Evolutionary conservation across 2,797 vertebrate genomes (phyloP).

Genomic region (Astyanax mexicanus): DNA sequence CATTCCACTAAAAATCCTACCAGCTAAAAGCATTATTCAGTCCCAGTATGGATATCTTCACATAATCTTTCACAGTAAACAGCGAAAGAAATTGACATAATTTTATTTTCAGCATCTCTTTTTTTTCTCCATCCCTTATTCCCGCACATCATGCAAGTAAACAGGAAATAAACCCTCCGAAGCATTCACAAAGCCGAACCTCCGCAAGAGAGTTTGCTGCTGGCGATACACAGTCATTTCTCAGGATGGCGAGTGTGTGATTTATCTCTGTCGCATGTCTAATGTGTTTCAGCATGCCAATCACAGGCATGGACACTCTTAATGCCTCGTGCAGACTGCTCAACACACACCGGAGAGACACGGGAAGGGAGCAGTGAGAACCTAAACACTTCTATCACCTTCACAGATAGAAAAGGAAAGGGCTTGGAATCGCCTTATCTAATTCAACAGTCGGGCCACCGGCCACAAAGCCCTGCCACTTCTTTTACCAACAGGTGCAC

Average conservation of each 20-base stretch:
- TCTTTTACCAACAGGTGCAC: slow-evolving; percentile 12
- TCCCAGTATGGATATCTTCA: slow-evolving; percentile 67
- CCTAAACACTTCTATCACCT: slow-evolving; percentile 65
- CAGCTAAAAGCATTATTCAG: slow-evolving; percentile 1
- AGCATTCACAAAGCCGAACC: slow-evolving; percentile 12
- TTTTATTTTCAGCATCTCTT: too few relatives aligned
- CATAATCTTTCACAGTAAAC: slow-evolving; percentile 65
- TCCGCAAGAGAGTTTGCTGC: background rate
- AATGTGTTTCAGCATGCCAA: slow-evolving; percentile 67
- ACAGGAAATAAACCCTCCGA: slow-evolving; percentile 46
- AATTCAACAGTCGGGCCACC: slow-evolving; percentile 8
- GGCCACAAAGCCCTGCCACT: background rate
- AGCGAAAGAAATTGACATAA: slow-evolving; percentile 59
- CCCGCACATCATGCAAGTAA: slow-evolving; percentile 56
- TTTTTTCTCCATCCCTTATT: slow-evolving; percentile 52
- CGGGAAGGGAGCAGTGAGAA: slow-evolving; percentile 49
- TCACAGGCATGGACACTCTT: slow-evolving; percentile 66
- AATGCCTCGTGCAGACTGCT: slow-evolving; percentile 61
- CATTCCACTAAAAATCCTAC: background rate
- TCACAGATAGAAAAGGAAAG: background rate
- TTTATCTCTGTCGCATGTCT: slow-evolving; percentile 71
- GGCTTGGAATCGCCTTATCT: background rate
- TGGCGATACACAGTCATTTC: background rate
- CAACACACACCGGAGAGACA: slow-evolving; percentile 50
- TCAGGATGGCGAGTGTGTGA: slow-evolving; percentile 59